Percentiles rank a stretch among this genome's conserved stretches.
These are phyloP conservation scores for Acyrthosiphon pisum DNA, from an alignment of 1,140 invertebrate genomes.

Conservation along the genomic window DNA sequence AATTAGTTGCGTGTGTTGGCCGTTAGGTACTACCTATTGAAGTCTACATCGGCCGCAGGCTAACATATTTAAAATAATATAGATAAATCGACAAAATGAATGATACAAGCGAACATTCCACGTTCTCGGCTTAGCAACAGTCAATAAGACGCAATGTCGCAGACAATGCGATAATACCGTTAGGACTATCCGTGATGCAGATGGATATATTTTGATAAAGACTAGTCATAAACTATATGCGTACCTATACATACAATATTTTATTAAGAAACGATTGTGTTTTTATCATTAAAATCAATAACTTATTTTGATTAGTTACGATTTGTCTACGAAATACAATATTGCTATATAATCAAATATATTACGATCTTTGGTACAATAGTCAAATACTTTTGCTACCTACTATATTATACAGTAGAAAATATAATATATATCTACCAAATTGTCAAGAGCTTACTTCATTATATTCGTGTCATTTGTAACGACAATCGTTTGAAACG, in stretches of 20 bases:
- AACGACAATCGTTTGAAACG: not conserved
- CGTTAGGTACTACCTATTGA: not conserved
- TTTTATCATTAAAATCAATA: not conserved
- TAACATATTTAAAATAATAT: not conserved
- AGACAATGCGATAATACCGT: not conserved
- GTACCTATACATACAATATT: not conserved
- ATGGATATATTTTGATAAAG: not conserved
- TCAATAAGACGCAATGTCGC: not conserved
- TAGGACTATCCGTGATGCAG: not conserved
- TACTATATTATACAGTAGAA: not conserved
- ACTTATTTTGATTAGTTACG: not conserved
- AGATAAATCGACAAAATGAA: slow-evolving; percentile 13
- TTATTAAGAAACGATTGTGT: not conserved
- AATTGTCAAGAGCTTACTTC: slow-evolving; percentile 3
- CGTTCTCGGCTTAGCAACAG: not conserved
- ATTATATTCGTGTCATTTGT: not conserved
- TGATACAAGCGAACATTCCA: not conserved
- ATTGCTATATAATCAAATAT: not conserved
- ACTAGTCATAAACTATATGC: not conserved
- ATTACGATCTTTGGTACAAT: not conserved
- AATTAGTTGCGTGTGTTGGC: not conserved
- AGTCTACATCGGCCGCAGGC: not conserved
- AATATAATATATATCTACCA: not conserved
- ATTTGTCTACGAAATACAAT: not conserved
- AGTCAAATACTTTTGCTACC: not conserved